Base-by-base conservation (phyloP, 2,888 invertebrate species). In the Scaptomyza caliginosa region DNA sequence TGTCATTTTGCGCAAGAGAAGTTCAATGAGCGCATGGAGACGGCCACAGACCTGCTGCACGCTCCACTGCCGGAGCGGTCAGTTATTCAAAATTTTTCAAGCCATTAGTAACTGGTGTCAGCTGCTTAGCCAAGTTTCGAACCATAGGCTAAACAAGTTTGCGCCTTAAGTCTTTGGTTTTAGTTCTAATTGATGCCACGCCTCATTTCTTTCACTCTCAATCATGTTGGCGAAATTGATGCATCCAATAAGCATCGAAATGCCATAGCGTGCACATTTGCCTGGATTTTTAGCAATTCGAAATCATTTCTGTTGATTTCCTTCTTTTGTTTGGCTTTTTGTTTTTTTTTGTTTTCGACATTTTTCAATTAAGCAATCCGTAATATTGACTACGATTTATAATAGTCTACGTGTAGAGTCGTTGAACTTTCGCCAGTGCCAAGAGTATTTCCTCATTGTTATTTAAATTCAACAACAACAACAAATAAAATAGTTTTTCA, bases 1-100 rank as follows among this genome's bases (percentile, higher is more conserved):
- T 63, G 60, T 49, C 60, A 76, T 86, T 80, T 80, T 80, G 83
- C 87, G 85, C 86, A 83, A 87, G 76, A 78, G 51, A 72, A 76
- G 83, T 83, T 87, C 87, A 83, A 82, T 87, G 86, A 81, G 85
- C 82, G 71, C 62, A 69, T 51, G 54, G 16, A 34, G 34, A 42
- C 57, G 56, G 87, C 68, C 73, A 67, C 57, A 58, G 43, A 71
- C 70, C 70, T 42, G 65, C 56, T 74, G 2, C 46, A 86, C 72
- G 86, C 87, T 84, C 66, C 69, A 75, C 70, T 69, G 80, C 69
- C 60, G 43, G 49, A 67, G 46, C 50, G 49, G 43, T 43, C 66
- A 59, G 54, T 30, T 17, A 4, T 13, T 13, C 21, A 42, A 43
- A 45, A 45, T 19, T 17, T n/a, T n/a, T n/a, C n/a, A n/a, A n/a